Conservation (phyloP, 2,797 vertebrate species). For the Acridotheres tristis region DNA sequence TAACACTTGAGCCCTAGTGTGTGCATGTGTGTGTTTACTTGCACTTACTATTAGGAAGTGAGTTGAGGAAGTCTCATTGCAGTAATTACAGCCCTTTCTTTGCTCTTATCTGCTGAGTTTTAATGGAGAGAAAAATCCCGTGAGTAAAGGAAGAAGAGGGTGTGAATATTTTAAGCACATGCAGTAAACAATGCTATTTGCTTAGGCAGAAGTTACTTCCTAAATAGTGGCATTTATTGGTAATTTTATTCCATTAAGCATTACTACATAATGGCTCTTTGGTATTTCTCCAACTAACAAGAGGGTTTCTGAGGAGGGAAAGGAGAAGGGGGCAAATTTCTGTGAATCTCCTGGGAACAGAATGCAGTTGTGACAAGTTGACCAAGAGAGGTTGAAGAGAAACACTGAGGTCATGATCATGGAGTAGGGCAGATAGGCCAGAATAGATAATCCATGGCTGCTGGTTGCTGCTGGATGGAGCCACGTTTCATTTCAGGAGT, state of each 20-base stretch:
- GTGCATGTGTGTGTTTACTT: not conserved
- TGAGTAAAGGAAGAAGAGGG: not conserved
- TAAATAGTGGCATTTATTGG: not conserved
- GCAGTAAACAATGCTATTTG: not conserved
- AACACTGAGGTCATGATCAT: accelerated
- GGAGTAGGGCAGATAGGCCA: not conserved
- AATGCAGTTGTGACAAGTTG: not conserved
- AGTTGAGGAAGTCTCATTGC: not conserved
- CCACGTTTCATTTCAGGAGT: not conserved
- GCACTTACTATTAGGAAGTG: not conserved
- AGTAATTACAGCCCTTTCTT: not conserved
- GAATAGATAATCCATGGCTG: not conserved
- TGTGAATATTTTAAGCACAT: not conserved
- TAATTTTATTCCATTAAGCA: conserved; percentile 3
- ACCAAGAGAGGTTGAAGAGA: not conserved
- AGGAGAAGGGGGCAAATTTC: not conserved
- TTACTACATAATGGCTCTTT: not conserved
- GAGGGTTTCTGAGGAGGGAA: not conserved
- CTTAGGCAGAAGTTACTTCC: not conserved
- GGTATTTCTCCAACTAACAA: not conserved
- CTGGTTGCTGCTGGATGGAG: not conserved
- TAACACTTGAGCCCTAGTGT: not conserved
- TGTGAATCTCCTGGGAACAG: not conserved
- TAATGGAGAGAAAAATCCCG: not conserved
- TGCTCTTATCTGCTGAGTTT: not conserved